Evolutionary conservation across 2,888 invertebrate genomes (phyloP), one percentile per base, ranked within the genome.

Genomic region (Drosophila fulvimacula): DNA sequence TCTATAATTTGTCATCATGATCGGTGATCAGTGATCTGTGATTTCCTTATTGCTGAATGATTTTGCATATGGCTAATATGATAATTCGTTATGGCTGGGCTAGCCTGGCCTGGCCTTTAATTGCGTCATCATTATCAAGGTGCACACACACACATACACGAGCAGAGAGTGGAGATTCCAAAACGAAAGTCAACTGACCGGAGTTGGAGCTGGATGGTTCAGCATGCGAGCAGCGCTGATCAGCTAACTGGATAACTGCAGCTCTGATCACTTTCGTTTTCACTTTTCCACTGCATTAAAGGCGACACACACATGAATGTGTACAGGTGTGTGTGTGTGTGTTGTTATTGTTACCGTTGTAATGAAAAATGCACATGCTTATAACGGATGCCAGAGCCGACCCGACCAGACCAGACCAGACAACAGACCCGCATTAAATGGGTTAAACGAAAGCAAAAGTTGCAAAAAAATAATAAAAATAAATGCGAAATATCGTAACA

Each of bases 221-320:
- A 65, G 62, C 59, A 60, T 62, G 61, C 65, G 59, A 44, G 36
- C 61, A 64, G 62, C 39, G 62, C 39, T 60, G 78, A 77, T 74
- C 75, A 75, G 65, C 81, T 83, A 77, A 74, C 59, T 72, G 79
- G 64, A 72, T 78, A 69, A 73, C 64, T 68, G 81, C 74, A 79
- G 71, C 67, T 42, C 52, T 69, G 69, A 77, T 77, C 89, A 88
- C 88, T 88, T 88, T 88, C 88, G 84, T 90, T 88, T 88, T 88
- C 88, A 88, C 88, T 90, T 88, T 88, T 88, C 73, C 86, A 88
- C 65, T 81, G 90, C 77, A 89, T 90, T 88, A 86, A 83, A 85
- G 73, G 80, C 71, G 71, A 76, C 34, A 44, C 32, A 13, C 46
- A 42, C 57, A 58, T 42, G 55, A 30, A 42, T 36, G 36, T 49